Percentiles rank a stretch among this genome's conserved stretches.
phyloP scores from a whole-genome alignment of 1,140 invertebrate genomes.

The Lasioglossum albipes region DNA sequence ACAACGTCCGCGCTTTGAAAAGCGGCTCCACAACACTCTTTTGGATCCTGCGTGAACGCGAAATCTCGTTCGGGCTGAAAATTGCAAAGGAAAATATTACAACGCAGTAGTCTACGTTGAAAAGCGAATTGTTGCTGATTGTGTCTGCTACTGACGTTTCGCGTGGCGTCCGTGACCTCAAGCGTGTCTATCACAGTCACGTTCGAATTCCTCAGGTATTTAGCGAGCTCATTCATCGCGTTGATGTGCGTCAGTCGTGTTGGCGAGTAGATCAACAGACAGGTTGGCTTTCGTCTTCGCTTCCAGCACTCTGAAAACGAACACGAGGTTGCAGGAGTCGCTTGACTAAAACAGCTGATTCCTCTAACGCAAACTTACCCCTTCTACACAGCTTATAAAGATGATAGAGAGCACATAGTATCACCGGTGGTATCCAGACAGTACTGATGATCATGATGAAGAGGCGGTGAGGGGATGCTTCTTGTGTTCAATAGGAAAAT shows the following conservation, averaged over 20 bases:
- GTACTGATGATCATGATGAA: conserved; percentile 77
- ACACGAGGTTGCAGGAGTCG: neutral
- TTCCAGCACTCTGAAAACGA: conserved; percentile 25
- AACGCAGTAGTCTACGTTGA: no score
- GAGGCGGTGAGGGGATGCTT: conserved; percentile 63
- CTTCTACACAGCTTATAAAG: conserved; percentile 72
- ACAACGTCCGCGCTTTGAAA: conserved; percentile 71
- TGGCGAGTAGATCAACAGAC: conserved; percentile 74
- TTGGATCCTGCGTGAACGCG: conserved; percentile 65
- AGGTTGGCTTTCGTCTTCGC: conserved; percentile 65
- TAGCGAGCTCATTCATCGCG: conserved; percentile 71
- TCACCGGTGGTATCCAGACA: conserved; percentile 75
- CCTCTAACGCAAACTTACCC: conserved; percentile 44
- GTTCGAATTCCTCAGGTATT: conserved; percentile 72
- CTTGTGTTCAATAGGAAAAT: conserved; percentile 60
- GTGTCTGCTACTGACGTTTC: conserved; percentile 60
- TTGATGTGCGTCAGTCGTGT: conserved; percentile 71
- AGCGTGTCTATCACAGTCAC: conserved; percentile 75
- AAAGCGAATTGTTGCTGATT: neutral
- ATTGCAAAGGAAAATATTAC: neutral
- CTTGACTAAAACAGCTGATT: conserved; percentile 11
- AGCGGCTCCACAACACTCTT: conserved; percentile 74
- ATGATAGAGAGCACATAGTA: conserved; percentile 72
- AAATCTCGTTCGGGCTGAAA: neutral
- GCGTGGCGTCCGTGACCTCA: conserved; percentile 68